Percentiles rank a stretch among this genome's conserved stretches.
Evolutionary conservation across 2,888 invertebrate genomes (phyloP).

Genomic region (Chalcosyrphus nemorum): DNA sequence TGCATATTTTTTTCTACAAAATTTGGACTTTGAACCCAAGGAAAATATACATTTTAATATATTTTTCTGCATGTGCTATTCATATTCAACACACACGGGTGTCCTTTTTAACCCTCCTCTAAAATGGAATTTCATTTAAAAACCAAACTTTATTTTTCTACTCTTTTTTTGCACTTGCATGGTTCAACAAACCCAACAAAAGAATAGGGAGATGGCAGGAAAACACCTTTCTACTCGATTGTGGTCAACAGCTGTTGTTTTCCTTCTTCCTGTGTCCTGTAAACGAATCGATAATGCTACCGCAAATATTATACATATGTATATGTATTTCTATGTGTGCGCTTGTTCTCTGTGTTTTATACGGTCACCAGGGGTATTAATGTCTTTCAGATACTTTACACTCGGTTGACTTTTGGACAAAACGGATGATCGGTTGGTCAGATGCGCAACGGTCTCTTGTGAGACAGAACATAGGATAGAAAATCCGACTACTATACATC

Average conservation of each 20-base stretch:
- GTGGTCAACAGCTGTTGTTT: conserved; percentile 68
- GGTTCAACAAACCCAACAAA: conserved; percentile 48
- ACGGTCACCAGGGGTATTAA: conserved; percentile 53
- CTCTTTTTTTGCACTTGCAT: conserved; percentile 12
- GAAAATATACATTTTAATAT: not conserved
- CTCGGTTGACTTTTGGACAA: conserved; percentile 57
- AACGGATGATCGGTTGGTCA: conserved; percentile 43
- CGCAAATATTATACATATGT: conserved; percentile 20
- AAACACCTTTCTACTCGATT: conserved; percentile 26
- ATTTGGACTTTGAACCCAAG: not conserved
- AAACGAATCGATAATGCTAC: conserved; percentile 49
- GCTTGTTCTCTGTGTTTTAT: not conserved
- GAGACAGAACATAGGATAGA: conserved; percentile 6
- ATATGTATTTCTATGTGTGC: not conserved
- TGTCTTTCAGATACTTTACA: conserved; percentile 61
- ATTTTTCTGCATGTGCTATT: not conserved
- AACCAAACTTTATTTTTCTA: not conserved
- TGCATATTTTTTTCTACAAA: not conserved
- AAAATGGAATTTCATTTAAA: conserved; percentile 2
- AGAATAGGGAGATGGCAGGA: not conserved
- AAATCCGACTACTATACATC: too few relatives aligned
- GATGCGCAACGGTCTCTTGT: not conserved
- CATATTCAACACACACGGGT: not conserved
- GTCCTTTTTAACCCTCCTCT: not conserved
- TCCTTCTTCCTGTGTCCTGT: conserved; percentile 48